Percentiles rank a stretch among this genome's conserved stretches.
phyloP scores from a whole-genome alignment of 2,888 invertebrate species.

The Agriopis leucophaearia region DNA sequence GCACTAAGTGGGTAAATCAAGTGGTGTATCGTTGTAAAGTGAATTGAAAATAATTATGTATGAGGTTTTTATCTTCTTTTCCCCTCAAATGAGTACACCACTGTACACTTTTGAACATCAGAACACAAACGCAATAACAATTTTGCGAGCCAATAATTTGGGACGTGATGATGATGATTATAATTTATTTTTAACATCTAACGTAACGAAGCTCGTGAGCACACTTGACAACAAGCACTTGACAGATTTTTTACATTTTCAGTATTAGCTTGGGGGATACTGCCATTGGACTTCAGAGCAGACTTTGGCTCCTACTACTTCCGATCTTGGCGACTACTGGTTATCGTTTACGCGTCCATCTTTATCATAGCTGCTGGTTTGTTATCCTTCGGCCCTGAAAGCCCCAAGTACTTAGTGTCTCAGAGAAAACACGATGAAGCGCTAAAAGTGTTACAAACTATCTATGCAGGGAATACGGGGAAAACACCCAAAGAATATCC shows the following conservation, averaged over 20 bases:
- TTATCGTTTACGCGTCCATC: conserved; percentile 87
- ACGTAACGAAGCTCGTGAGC: not conserved
- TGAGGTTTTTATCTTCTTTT: too few species aligned
- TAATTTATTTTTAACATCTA: not conserved
- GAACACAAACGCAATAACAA: too few species aligned
- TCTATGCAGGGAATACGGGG: conserved; percentile 83
- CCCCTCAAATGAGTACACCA: too few species aligned
- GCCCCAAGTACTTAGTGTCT: conserved; percentile 91
- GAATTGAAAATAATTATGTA: too few species aligned
- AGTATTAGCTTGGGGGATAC: conserved; percentile 86
- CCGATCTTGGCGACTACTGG: conserved; percentile 91
- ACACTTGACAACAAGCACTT: not conserved
- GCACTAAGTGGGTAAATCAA: too few species aligned
- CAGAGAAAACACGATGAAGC: conserved; percentile 88
- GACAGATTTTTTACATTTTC: conserved; percentile 7
- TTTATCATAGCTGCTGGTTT: conserved; percentile 86
- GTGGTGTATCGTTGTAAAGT: too few species aligned
- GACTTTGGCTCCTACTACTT: conserved; percentile 84
- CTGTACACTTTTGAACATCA: too few species aligned
- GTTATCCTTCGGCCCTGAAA: conserved; percentile 89
- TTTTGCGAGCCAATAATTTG: too few species aligned
- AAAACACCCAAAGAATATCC: conserved; percentile 79
- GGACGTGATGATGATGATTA: not conserved
- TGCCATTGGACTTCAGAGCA: conserved; percentile 85
- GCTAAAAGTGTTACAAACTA: conserved; percentile 85